Percentiles rank a stretch among this genome's conserved stretches.
phyloP scores from a whole-genome alignment of 1,140 invertebrate species.

The Drosophila nasuta region DNA sequence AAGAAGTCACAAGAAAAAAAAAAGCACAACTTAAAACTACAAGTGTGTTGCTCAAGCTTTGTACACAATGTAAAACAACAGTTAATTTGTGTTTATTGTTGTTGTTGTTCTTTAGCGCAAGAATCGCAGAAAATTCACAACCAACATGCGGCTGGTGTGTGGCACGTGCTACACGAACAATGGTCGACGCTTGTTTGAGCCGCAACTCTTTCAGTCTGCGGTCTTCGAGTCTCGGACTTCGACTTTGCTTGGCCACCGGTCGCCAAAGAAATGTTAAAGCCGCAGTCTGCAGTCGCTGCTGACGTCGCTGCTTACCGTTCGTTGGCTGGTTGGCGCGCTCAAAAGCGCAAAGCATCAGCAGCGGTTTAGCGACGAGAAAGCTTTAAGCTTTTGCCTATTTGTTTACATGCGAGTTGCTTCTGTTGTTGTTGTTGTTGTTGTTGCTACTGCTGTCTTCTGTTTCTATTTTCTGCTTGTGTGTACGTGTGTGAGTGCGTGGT shows the following conservation, averaged over 20 bases:
- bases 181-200: constrained; percentile 76
- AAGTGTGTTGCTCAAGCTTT: neutral
- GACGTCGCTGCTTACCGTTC: too few relatives aligned
- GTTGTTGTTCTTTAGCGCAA: constrained; percentile 8
- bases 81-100: constrained; percentile 6
- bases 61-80: constrained; percentile 12
- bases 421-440: constrained; percentile 16
- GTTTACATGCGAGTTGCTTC: constrained; percentile 32
- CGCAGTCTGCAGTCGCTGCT: constrained; percentile 12
- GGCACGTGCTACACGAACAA: constrained; percentile 77
- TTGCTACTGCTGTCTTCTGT: constrained; percentile 15
- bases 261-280: constrained; percentile 76
- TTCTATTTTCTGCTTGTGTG: constrained; percentile 21
- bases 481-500: constrained; percentile 9
- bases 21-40: neutral
- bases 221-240: constrained; percentile 28
- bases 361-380: constrained; percentile 29
- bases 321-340: neutral
- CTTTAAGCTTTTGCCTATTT: constrained; percentile 39
- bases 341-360: constrained; percentile 10
- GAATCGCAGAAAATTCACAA: neutral
- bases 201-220: constrained; percentile 13
- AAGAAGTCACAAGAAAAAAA: neutral
- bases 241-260: constrained; percentile 60
- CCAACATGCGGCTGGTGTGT: constrained; percentile 19